Evolutionary conservation across 2,113 vertebrate species (phyloP), one percentile per base, ranked within the genome.

Genomic region (Galemys pyrenaicus): DNA sequence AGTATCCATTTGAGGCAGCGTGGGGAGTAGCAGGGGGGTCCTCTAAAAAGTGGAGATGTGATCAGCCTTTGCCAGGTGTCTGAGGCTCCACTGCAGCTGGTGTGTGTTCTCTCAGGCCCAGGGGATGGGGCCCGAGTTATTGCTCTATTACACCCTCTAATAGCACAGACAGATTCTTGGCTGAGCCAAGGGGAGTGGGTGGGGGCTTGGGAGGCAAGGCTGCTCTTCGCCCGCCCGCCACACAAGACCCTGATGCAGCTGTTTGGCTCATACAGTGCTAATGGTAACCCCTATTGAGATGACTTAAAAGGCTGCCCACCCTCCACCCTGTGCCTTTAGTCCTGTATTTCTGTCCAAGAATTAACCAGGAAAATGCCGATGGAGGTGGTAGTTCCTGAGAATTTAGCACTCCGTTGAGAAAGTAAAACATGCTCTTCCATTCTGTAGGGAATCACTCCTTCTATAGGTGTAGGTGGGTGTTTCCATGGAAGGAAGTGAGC

Each of bases 21-120:
- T 22, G 20, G 20, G 9, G 22, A 28, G 58, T 22, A 24, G 44
- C n/a, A 28, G 30, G 10, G 24, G 9, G 9, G 28, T 32, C 54
- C 68, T 85, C 80, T 24, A 32, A 54, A 77, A 54, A 84, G 81
- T 85, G 71, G 80, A 84, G 85, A 64, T 92, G n/a, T 68, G 46
- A 90, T 96, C 80, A 68, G 64, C 58, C 87, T 94, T 92, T 96
- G 82, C 94, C 90, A 96, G 88, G 64, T 85, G 35, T 64, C 78
- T 17, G 81, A 83, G 60, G n/a, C 80, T 77, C 88, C 79, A 92
- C 79, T 93, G 67, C 87, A 94, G 54, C 2, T 37, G 32, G 12
- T 30, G 51, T 39, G 89, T 85, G 84, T 95, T 93, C 77, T 97
- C 74, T 95, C 92, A 91, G 78, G 78, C 84, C 91, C 94, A 28